These are phyloP conservation scores for Dendroctonus valens DNA, from an alignment of 1,140 invertebrate species.

Conservation along the genomic window DNA sequence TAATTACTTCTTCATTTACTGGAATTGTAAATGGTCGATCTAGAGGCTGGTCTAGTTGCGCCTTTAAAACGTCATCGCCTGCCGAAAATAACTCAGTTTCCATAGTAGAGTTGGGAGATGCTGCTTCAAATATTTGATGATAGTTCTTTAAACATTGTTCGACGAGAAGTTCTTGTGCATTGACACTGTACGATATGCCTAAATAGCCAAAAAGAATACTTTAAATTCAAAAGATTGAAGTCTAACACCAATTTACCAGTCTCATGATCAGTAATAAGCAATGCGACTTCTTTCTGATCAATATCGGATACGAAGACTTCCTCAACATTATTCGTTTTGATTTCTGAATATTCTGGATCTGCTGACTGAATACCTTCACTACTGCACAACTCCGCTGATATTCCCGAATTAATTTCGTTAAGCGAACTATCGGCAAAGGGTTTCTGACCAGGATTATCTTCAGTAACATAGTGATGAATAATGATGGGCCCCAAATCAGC, in stretches of 20 bases:
- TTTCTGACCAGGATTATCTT: constrained; percentile 23
- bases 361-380: constrained; percentile 47
- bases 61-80: constrained; percentile 45
- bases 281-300: constrained; percentile 46
- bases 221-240: constrained; percentile 1
- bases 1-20: constrained; percentile 29
- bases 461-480: constrained; percentile 50
- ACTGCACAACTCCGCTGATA: constrained; percentile 35
- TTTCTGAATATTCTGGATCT: constrained; percentile 42
- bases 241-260: constrained; percentile 37
- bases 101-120: constrained; percentile 41
- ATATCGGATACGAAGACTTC: constrained; percentile 26
- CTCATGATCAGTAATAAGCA: constrained; percentile 49
- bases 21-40: constrained; percentile 8
- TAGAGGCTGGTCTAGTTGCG: constrained; percentile 32
- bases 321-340: constrained; percentile 10
- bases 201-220: constrained; percentile 1
- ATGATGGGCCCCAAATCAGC: constrained; percentile 56
- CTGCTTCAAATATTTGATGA: constrained; percentile 42
- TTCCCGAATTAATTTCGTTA: constrained; percentile 20
- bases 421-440: constrained; percentile 13
- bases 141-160: constrained; percentile 45
- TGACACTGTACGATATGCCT: constrained; percentile 47
- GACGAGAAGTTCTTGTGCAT: constrained; percentile 44
- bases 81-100: constrained; percentile 43